phyloP scores from a whole-genome alignment of 2,113 vertebrate genomes.

The Heliornis fulica region DNA sequence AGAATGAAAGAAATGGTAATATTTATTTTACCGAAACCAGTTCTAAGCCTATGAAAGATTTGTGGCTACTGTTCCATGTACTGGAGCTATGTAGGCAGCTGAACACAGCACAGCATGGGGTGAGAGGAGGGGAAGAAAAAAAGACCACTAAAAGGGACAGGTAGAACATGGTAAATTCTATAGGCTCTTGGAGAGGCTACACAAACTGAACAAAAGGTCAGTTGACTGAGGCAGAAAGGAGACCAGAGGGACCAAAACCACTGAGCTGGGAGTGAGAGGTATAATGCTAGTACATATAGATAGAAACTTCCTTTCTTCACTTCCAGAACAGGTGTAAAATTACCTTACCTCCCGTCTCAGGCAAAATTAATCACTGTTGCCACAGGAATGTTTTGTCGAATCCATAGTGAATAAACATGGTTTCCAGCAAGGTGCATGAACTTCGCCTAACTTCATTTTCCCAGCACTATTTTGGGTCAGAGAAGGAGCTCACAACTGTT shows the following conservation, averaged over 20 bases:
- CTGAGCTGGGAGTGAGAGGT: neutral
- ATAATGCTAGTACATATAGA: neutral
- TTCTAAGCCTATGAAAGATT: neutral
- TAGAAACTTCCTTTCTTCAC: neutral
- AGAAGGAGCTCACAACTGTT: neutral
- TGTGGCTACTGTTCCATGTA: neutral
- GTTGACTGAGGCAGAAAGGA: neutral
- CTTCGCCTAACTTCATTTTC: neutral
- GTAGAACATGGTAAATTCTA: neutral
- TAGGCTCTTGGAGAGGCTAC: neutral
- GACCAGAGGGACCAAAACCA: rapidly evolving
- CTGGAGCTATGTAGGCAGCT: neutral
- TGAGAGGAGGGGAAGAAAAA: rapidly evolving
- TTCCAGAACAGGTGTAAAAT: neutral
- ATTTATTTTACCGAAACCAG: neutral
- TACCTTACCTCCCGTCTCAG: neutral
- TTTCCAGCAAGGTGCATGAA: neutral
- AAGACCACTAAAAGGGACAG: neutral
- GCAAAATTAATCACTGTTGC: neutral
- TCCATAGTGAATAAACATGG: neutral
- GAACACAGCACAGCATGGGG: neutral
- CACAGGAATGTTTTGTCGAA: neutral
- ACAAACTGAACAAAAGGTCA: neutral
- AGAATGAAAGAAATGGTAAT: neutral
- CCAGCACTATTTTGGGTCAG: neutral